These are phyloP conservation scores for Rhinoraja longicauda DNA, from an alignment of 2,797 vertebrate species.

Conservation along the genomic window DNA sequence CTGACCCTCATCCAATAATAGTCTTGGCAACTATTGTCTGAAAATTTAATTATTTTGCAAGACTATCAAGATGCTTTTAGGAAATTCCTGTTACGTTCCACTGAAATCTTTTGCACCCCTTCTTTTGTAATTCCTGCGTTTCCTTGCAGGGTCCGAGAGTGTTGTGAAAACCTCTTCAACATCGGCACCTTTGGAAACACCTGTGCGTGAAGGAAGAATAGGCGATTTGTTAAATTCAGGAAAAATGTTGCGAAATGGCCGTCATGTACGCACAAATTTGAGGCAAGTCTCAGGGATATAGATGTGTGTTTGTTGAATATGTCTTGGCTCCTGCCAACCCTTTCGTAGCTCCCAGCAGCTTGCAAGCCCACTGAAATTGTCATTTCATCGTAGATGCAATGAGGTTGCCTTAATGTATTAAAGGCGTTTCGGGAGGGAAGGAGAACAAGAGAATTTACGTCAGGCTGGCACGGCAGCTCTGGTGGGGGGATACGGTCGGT, in stretches of 20 bases:
- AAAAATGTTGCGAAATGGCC: slow-evolving; percentile 18
- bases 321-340: neutral
- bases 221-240: neutral
- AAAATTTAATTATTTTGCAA: neutral
- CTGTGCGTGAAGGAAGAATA: neutral
- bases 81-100: no score
- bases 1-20: neutral
- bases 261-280: neutral
- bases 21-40: neutral
- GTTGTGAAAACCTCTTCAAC: neutral
- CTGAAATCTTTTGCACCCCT: neutral
- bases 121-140: neutral
- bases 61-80: no score
- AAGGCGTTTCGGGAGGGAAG: neutral
- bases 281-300: neutral
- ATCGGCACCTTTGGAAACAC: neutral
- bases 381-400: neutral
- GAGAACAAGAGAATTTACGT: neutral
- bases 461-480: neutral
- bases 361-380: neutral
- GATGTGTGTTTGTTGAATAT: neutral
- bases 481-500: neutral
- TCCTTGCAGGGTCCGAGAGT: neutral
- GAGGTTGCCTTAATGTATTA: neutral
- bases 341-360: neutral